These are phyloP conservation scores for Lates calcarifer DNA, from an alignment of 2,113 vertebrate genomes.

Conservation along the genomic window DNA sequence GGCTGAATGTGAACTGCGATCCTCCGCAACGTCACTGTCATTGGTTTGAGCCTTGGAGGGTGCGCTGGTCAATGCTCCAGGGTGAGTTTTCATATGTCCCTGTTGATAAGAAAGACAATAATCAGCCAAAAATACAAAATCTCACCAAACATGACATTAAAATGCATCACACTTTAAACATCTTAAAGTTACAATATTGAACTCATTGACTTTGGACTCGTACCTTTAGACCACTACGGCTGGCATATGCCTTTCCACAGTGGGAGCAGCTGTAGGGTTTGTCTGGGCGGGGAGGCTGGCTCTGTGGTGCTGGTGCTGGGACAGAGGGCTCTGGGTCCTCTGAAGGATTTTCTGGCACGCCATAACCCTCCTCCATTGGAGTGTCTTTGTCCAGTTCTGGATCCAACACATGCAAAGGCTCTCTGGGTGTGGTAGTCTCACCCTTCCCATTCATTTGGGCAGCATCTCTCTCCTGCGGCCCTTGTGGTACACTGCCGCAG, in stretches of 20 bases:
- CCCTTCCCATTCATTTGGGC: constrained; percentile 40
- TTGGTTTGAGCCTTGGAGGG: constrained; percentile 71
- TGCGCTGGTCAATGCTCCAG: constrained; percentile 62
- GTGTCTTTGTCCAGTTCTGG: constrained; percentile 62
- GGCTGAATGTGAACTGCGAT: constrained; percentile 45
- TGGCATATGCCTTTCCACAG: constrained; percentile 86
- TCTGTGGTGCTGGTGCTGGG: constrained; percentile 45
- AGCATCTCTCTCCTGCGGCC: constrained; percentile 49
- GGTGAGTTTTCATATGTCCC: constrained; percentile 87
- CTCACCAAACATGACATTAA: neutral
- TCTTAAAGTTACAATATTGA: neutral
- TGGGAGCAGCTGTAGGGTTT: constrained; percentile 86
- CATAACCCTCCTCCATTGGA: constrained; percentile 38
- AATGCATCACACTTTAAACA: neutral
- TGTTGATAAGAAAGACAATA: constrained; percentile 60
- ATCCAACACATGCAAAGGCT: constrained; percentile 66
- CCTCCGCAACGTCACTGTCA: constrained; percentile 70
- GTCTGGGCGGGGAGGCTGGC: constrained; percentile 73
- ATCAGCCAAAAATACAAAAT: neutral
- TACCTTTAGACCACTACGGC: constrained; percentile 87
- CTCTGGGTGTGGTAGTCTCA: constrained; percentile 35
- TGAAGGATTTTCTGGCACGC: constrained; percentile 52
- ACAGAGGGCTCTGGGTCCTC: constrained; percentile 54
- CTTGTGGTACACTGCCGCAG: constrained; percentile 26
- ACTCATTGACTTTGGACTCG: too few relatives aligned